phyloP scores from a whole-genome alignment of 1,140 invertebrate species.

The Cotesia chilonis region DNA sequence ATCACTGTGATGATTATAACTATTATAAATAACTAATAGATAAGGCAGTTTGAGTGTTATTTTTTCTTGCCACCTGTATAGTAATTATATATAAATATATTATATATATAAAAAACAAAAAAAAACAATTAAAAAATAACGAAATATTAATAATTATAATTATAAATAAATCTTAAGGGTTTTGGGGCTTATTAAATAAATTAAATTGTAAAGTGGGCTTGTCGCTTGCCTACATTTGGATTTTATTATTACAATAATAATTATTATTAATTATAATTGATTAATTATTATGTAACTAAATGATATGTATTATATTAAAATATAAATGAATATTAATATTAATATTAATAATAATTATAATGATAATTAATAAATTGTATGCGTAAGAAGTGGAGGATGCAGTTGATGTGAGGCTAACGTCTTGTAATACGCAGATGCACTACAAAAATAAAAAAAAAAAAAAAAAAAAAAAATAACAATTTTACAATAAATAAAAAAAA shows the following conservation, averaged over 20 bases:
- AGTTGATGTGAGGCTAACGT: conserved; percentile 42
- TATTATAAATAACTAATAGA: conserved; percentile 58
- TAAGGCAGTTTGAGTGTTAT: conserved; percentile 61
- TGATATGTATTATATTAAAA: conserved; percentile 50
- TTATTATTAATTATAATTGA: conserved; percentile 38
- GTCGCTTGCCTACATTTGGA: conserved; percentile 47
- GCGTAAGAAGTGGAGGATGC: conserved; percentile 40
- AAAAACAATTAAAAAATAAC: conserved; percentile 5
- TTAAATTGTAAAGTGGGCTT: conserved; percentile 47
- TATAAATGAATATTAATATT: too few species aligned
- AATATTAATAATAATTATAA: too few species aligned
- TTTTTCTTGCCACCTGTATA: conserved; percentile 57
- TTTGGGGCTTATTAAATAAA: conserved; percentile 45
- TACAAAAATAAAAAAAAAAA: conserved; percentile 25
- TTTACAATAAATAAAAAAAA: background rate
- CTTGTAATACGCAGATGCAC: conserved; percentile 45
- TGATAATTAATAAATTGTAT: conserved; percentile 34
- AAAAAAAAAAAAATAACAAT: background rate
- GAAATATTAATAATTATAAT: conserved; percentile 30
- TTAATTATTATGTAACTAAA: conserved; percentile 53
- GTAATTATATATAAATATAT: conserved; percentile 32
- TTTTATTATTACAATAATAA: too few species aligned
- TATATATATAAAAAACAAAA: conserved; percentile 21
- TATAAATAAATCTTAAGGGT: conserved; percentile 43
- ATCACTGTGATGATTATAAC: conserved; percentile 65